Conservation (phyloP, 2,113 vertebrate genomes). For the Daboia siamensis region DNA sequence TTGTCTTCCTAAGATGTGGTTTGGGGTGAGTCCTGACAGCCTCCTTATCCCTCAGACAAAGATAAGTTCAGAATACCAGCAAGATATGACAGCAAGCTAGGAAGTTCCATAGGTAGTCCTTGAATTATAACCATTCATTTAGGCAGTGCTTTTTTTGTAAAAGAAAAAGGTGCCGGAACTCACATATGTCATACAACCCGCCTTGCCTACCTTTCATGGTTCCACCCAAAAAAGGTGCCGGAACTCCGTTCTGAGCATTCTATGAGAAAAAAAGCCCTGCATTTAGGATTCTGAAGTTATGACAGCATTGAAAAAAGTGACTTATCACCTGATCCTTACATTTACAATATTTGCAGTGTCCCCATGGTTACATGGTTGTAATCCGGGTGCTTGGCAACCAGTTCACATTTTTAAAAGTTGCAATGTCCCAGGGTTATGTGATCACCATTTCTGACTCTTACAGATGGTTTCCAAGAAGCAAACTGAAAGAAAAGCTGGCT, state of each 20-base stretch:
- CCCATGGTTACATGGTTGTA: background rate
- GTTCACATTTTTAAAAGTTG: background rate
- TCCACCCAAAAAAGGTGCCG: too few relatives aligned
- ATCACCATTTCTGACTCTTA: background rate
- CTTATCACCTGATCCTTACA: background rate
- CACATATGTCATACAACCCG: too few relatives aligned
- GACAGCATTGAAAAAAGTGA: background rate
- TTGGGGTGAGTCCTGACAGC: too few relatives aligned
- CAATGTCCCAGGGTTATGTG: background rate
- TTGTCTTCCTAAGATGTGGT: too few relatives aligned
- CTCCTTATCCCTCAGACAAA: conserved; percentile 11
- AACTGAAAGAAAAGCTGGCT: background rate
- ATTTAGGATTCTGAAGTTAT: background rate
- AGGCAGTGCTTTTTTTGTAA: too few relatives aligned
- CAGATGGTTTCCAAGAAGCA: background rate
- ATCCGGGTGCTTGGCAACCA: background rate
- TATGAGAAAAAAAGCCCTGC: too few relatives aligned
- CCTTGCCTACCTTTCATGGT: too few relatives aligned
- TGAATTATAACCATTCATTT: background rate
- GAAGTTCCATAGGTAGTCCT: background rate
- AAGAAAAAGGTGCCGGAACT: too few relatives aligned
- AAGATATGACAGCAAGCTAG: background rate
- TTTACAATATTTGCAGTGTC: background rate
- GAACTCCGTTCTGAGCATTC: too few relatives aligned
- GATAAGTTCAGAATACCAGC: conserved; percentile 5